Conservation (phyloP, 2,888 invertebrate genomes). For the Caprella mutica region DNA sequence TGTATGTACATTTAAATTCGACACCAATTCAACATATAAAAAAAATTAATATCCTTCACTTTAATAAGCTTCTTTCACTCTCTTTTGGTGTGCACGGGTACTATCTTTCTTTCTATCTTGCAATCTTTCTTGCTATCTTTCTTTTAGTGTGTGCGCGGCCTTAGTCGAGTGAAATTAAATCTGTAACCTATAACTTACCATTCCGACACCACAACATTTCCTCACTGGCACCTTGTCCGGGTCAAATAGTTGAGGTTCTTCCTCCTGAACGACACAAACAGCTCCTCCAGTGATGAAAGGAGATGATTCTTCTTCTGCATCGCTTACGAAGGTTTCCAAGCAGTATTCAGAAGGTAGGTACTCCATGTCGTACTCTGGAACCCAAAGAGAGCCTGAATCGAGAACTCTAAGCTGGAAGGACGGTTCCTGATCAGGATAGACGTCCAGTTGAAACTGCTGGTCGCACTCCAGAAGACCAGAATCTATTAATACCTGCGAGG, state of each 20-base stretch:
- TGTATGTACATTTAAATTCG: no score
- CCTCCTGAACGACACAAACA: constrained; percentile 6
- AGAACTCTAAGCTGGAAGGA: constrained; percentile 23
- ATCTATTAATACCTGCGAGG: constrained; percentile 15
- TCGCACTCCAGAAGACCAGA: constrained; percentile 22
- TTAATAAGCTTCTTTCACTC: no score
- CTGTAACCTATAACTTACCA: constrained; percentile 13
- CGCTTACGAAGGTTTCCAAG: constrained; percentile 28
- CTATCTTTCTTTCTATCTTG: no score
- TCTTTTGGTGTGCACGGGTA: no score
- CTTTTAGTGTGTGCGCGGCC: no score
- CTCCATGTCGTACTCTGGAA: constrained; percentile 20
- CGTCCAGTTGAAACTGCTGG: constrained; percentile 19
- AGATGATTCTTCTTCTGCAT: background rate
- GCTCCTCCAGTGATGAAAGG: constrained; percentile 6
- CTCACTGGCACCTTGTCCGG: constrained; percentile 30
- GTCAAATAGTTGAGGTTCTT: constrained; percentile 23
- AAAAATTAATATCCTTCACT: no score
- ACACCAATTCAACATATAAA: no score
- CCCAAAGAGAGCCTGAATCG: constrained; percentile 27
- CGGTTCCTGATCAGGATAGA: constrained; percentile 20
- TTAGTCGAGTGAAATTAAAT: no score
- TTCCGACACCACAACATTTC: constrained; percentile 28
- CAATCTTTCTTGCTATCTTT: no score
- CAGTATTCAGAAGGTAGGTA: constrained; percentile 28